Base-by-base conservation (phyloP, 2,888 invertebrate species). In the Parelbella ahira region DNA sequence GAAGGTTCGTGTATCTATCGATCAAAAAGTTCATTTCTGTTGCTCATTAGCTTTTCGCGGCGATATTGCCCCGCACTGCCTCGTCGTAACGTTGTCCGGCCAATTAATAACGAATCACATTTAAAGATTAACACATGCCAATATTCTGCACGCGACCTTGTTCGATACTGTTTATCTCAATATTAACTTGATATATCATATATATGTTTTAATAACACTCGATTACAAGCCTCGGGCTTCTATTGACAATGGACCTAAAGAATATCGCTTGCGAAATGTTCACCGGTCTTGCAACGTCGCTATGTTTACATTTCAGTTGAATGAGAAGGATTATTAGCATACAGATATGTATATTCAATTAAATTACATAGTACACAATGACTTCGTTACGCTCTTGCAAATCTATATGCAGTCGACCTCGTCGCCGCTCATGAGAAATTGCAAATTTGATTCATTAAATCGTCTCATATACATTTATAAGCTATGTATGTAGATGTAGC, bases 91-190 rank as follows among this genome's bases (percentile, higher is more conserved):
- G 53, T 51, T 54, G 48, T 60, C 58, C 50, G 49, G 53, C 47
- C 50, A 64, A 66, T 64, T 57, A 54, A 56, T 53, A 50, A 44
- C 42, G 34, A 46, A 54, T 52, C 47, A 49, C 36, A 25, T 10
- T 36, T 38, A 39, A 54, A 54, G 49, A 50, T 58, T 49, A 50
- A 57, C 34, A 49, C 48, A 57, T 41, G 51, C 51, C 44, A 50
- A 49, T 48, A 48, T 51, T 53, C 56, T 50, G 56, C 51, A 52
- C 55, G 52, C 50, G 56, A 58, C 69, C 72, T 71, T 65, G 63
- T 45, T 27, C 21, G 52, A 47, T 39, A 46, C 54, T 62, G 52
- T 54, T 60, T 58, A 56, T 59, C 63, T 60, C 55, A 55, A 56
- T 54, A 59, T 57, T 59, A 33, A 33, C 8, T 19, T 25, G 24